A percentile compares a stretch with the other conserved stretches of the same genome.
Evolutionary conservation across 2,888 invertebrate genomes (phyloP).

Genomic region (Melinaea menophilus): DNA sequence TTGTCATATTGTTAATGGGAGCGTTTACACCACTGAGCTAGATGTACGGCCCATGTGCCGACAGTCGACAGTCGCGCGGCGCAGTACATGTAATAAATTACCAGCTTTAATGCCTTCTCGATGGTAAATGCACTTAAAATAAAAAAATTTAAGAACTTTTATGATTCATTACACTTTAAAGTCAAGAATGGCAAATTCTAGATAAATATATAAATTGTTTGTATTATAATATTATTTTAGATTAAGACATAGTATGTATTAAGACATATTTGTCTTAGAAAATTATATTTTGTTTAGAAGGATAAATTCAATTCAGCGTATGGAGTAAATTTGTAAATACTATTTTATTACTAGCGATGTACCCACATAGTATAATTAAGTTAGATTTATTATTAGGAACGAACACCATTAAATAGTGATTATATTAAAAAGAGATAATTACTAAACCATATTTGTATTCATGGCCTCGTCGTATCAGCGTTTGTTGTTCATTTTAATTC

Average conservation of each 20-base stretch:
- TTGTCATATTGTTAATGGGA: no score
- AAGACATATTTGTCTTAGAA: no score
- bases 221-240: no score
- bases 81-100: conserved; percentile 65
- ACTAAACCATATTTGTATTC: conserved; percentile 35
- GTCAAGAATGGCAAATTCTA: neutral
- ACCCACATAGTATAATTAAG: neutral
- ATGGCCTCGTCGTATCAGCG: conserved; percentile 35
- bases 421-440: conserved; percentile 9
- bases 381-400: no score
- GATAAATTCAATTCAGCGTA: no score
- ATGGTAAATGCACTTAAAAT: conserved; percentile 45
- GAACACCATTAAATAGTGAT: neutral
- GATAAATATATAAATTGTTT: no score
- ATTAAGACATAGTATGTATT: no score
- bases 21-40: no score
- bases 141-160: conserved; percentile 16
- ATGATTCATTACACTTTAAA: neutral
- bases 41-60: conserved; percentile 53
- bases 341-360: no score
- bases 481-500: conserved; percentile 70
- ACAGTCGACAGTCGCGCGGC: conserved; percentile 51
- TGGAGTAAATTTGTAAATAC: no score
- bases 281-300: no score
- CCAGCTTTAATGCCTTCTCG: conserved; percentile 58